These are phyloP conservation scores for Calephelis virginiensis DNA, from an alignment of 1,140 invertebrate species.

Conservation along the genomic window DNA sequence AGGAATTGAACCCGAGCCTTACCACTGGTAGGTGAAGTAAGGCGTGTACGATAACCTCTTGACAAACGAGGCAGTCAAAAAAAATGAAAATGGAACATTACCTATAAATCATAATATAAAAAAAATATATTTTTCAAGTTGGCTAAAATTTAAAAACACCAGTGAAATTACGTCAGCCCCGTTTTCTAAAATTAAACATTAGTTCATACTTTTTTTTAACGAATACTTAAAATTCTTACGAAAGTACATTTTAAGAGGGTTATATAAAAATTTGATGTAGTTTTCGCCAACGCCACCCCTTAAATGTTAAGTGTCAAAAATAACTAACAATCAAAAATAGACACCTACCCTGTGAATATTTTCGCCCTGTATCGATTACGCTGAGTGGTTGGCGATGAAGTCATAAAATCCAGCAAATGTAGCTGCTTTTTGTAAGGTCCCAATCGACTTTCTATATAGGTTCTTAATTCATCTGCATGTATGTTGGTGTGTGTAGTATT, in stretches of 20 bases:
- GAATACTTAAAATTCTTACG: slow-evolving; percentile 27
- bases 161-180: background rate
- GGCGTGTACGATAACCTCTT: too few relatives aligned
- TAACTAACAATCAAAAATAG: slow-evolving; percentile 40
- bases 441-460: background rate
- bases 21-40: too few relatives aligned
- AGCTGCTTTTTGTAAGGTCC: background rate
- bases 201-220: slow-evolving; percentile 23
- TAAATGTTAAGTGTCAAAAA: slow-evolving; percentile 45
- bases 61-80: too few relatives aligned
- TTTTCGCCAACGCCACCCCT: slow-evolving; percentile 26
- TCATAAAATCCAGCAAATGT: background rate
- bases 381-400: background rate
- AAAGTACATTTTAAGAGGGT: background rate
- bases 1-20: too few relatives aligned
- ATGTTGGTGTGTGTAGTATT: too few relatives aligned
- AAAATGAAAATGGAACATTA: too few relatives aligned
- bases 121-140: too few relatives aligned
- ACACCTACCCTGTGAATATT: slow-evolving; percentile 68
- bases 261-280: slow-evolving; percentile 14
- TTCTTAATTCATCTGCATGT: too few relatives aligned
- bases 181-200: slow-evolving; percentile 2
- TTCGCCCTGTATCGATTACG: slow-evolving; percentile 48
- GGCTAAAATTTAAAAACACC: too few relatives aligned
- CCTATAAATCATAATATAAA: too few relatives aligned